These are phyloP conservation scores for Chloroclystis v-ata DNA, from an alignment of 2,888 invertebrate species.

Conservation along the genomic window DNA sequence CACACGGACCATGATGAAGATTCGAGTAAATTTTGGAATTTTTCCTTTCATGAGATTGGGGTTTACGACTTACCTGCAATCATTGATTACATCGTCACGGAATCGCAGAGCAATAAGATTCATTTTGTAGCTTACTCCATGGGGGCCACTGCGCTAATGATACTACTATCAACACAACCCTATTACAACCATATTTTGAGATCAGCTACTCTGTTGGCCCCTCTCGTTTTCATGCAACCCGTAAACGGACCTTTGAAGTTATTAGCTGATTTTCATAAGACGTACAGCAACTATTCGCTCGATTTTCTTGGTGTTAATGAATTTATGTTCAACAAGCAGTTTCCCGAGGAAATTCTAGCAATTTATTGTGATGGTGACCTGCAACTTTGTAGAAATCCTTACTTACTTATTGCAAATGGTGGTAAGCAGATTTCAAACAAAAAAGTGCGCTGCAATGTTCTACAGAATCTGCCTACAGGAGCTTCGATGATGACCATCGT, in stretches of 20 bases:
- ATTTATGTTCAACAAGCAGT: constrained; percentile 27
- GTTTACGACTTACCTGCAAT: constrained; percentile 41
- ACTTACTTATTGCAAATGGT: constrained; percentile 39
- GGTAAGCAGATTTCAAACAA: constrained; percentile 28
- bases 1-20: constrained; percentile 28
- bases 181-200: constrained; percentile 39
- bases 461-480: constrained; percentile 32
- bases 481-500: constrained; percentile 44
- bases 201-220: constrained; percentile 42
- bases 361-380: constrained; percentile 37
- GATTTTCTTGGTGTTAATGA: constrained; percentile 34
- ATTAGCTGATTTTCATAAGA: constrained; percentile 33
- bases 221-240: constrained; percentile 45
- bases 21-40: constrained; percentile 43
- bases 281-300: constrained; percentile 25
- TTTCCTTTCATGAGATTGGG: constrained; percentile 55
- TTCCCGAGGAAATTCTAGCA: constrained; percentile 32
- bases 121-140: constrained; percentile 48
- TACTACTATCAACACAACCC: constrained; percentile 38
- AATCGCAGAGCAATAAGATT: constrained; percentile 25
- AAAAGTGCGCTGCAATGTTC: constrained; percentile 25
- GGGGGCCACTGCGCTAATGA: constrained; percentile 45
- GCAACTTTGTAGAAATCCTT: constrained; percentile 36
- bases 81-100: constrained; percentile 37
- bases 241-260: constrained; percentile 41